Base-by-base conservation (phyloP, 2,888 invertebrate species). In the Mechanitis mazaeus region DNA sequence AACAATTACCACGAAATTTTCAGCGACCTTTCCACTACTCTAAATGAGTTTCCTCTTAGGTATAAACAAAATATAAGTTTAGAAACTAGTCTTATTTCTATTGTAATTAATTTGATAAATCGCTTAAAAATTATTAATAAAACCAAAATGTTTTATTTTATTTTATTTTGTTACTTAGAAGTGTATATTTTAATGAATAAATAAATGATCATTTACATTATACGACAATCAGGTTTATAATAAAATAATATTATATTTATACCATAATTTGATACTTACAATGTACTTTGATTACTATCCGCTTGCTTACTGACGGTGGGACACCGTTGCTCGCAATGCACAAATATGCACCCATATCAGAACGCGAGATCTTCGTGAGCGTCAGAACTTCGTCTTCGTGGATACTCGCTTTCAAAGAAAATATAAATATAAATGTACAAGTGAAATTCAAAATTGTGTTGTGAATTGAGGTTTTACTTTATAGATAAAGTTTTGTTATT, bases 291-390 rank as follows among this genome's bases (percentile, higher is more conserved):
- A 97, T 94, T 80, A 93, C 93, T 77, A 97, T 96, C 79, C 96
- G 92, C 87, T 97, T 97, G 90, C 96, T 96, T 74, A 97, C 94
- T 59, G 95, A 93, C 56, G 97, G 97, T 53, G 96, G 96, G 55
- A 97, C 94, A 38, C 95, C 95, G 75, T 97, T 97, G 72, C 95
- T 94, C 54, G 97, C 97, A 72, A 97, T 96, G 88, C 97, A 97
- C 73, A 96, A 92, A 86, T 97, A 97, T 66, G 95, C 94, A 20
- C 97, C 96, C 96, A 97, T 97, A 81, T 97, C 96, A 54, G 95
- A 94, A 65, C 97, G 93, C 62, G 95, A 94, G 81, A 97, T 94
- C 88, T 96, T 96, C 70, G 92, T 91, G 68, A 97, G 90, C 67
- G 92, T 93, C 72, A 97, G 87, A 63, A 94, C 92, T 80, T 95